Conservation (phyloP, 2,888 invertebrate species). For the Lymantria monacha region DNA sequence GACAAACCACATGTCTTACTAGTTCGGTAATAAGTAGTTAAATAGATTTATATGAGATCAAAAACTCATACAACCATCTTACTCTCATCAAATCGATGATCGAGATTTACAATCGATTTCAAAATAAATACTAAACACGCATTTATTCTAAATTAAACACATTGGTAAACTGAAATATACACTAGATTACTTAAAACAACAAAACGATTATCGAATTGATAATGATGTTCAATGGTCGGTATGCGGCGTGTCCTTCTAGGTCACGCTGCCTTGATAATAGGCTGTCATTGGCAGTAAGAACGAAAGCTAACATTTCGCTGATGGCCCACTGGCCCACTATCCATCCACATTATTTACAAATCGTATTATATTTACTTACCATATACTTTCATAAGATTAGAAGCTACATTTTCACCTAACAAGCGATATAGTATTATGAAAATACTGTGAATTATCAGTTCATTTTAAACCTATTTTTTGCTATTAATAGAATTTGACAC, state of each 20-base stretch:
- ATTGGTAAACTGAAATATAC: no score
- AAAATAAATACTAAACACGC: no score
- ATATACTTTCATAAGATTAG: neutral
- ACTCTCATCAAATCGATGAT: no score
- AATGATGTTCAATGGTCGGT: conserved; percentile 40
- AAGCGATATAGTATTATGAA: neutral
- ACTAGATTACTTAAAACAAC: neutral
- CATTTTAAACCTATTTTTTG: no score
- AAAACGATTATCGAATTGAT: neutral
- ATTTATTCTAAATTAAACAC: no score
- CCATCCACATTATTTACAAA: conserved; percentile 38
- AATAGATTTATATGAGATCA: no score
- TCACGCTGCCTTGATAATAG: conserved; percentile 53
- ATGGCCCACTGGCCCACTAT: conserved; percentile 60
- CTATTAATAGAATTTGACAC: no score
- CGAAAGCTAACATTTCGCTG: conserved; percentile 66
- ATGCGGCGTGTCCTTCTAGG: conserved; percentile 67
- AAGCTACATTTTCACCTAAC: neutral
- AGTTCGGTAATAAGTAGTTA: no score
- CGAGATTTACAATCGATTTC: no score
- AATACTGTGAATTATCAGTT: neutral
- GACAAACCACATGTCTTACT: no score
- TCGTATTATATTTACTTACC: conserved; percentile 53
- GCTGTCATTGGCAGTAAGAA: conserved; percentile 51
- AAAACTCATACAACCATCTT: no score